These are phyloP conservation scores for Diarsia dahlii DNA, from an alignment of 2,888 invertebrate species.

Conservation along the genomic window DNA sequence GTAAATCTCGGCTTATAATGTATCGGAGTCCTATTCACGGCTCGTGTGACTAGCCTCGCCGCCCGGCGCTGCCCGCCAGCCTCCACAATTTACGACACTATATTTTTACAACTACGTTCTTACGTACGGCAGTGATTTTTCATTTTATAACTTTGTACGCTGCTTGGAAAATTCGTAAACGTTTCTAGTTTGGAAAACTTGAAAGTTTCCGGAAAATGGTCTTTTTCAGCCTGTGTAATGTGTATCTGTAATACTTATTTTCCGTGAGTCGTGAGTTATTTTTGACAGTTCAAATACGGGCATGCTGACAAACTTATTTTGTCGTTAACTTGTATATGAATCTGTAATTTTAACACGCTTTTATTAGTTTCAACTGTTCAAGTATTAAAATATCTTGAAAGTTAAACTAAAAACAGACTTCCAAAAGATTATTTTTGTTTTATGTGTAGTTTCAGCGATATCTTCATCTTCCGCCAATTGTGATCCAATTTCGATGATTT, in stretches of 20 bases:
- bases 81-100: conserved; percentile 71
- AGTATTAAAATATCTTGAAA: background rate
- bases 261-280: background rate
- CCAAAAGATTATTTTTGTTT: too few species aligned
- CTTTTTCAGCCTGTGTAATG: background rate
- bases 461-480: too few species aligned
- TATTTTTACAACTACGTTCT: conserved; percentile 71
- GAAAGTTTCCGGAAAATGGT: conserved; percentile 25
- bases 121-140: conserved; percentile 61
- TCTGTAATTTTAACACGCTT: background rate
- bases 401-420: too few species aligned
- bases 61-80: conserved; percentile 51
- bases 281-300: background rate
- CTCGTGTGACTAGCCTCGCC: conserved; percentile 64
- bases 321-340: background rate
- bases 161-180: conserved; percentile 26
- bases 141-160: conserved; percentile 54
- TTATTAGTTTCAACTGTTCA: background rate
- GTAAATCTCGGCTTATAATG: conserved; percentile 84
- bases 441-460: too few species aligned
- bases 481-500: too few species aligned
- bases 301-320: background rate
- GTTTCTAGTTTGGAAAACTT: conserved; percentile 32
- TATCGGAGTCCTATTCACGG: conserved; percentile 73
- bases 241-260: background rate